Evolutionary conservation across 2,888 invertebrate genomes (phyloP).

Genomic region (Drosophila helvetica): DNA sequence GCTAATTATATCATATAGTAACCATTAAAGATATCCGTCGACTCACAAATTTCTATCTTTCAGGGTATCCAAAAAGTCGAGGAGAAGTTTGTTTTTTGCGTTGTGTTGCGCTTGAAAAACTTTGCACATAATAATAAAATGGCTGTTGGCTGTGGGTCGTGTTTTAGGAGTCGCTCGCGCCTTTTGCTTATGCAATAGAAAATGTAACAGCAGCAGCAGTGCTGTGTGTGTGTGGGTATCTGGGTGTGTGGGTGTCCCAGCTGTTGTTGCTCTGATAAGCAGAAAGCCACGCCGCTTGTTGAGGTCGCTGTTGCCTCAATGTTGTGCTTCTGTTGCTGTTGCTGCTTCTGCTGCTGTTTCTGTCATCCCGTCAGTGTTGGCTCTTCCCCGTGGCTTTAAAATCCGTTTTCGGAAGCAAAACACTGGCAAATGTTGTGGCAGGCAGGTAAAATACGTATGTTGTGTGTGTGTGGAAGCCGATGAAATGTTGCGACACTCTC

Average conservation of each 20-base stretch:
- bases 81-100: conserved; percentile 26
- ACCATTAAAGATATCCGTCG: too few relatives aligned
- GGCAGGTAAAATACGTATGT: conserved; percentile 62
- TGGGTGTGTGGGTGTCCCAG: conserved; percentile 50
- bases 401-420: conserved; percentile 45
- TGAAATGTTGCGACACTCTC: conserved; percentile 38
- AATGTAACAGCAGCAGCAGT: conserved; percentile 33
- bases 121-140: conserved; percentile 78
- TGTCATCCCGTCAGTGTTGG: conserved; percentile 52
- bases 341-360: conserved; percentile 24
- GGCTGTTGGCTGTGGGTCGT: conserved; percentile 52
- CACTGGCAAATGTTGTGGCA: conserved; percentile 48
- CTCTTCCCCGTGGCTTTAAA: conserved; percentile 24
- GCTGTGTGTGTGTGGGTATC: conserved; percentile 11
- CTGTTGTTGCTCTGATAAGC: conserved; percentile 72
- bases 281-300: conserved; percentile 49
- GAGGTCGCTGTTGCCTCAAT: conserved; percentile 42
- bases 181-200: conserved; percentile 72
- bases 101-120: conserved; percentile 54
- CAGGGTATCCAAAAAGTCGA: background rate
- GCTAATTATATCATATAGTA: too few relatives aligned
- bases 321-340: conserved; percentile 35
- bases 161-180: conserved; percentile 57
- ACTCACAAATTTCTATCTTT: background rate
- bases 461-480: conserved; percentile 44